Evolutionary conservation across 1,140 invertebrate genomes (phyloP), one percentile per base, ranked within the genome.

Genomic region (Bombus picipes): DNA sequence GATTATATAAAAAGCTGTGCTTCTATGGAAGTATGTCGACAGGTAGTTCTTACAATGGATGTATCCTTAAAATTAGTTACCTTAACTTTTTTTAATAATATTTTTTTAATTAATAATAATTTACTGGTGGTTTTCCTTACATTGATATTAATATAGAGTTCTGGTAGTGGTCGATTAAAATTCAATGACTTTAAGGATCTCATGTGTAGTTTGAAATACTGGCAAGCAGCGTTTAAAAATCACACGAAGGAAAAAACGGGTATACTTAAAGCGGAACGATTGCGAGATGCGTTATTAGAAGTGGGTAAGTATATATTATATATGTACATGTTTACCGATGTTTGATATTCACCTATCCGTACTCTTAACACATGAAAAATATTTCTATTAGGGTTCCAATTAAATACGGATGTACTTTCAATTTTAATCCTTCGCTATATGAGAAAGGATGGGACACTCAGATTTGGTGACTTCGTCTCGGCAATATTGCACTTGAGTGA

Each of bases 1-100:
- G 97, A 99, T 96, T 99, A 99, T 91, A 98, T 99, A 75, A 99
- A 98, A 94, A 98, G 98, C 86, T 99, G 98, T 94, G 98, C 98
- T 0, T 98, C 97, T 65, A 97, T 99, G 87, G 98, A 99, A 95
- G 98, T 98, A 25, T 99, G 98, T 93, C 96, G 98, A 85, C 98
- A 99, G 96, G 97, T 99, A 25, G 97, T 99, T 3, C 95, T 98
- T 0, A 97, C 98, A 18, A 96, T 99, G 95, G 98, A 98, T 96
- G 97, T 98, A 97, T 97, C 95, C 95, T 96, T 96, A 1, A 28
- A 39, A 73, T 85, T 34, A 43, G 37, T 22, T 3, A 37, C 1
- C n/a, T 59, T 22, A 32, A 77, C 81, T 76, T 68, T 73, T 25
- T 43, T 87, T 74, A 71, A 13, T 68, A 28, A 43, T 66, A 25